phyloP scores from a whole-genome alignment of 2,113 vertebrate species.

The Pelodiscus sinensis region DNA sequence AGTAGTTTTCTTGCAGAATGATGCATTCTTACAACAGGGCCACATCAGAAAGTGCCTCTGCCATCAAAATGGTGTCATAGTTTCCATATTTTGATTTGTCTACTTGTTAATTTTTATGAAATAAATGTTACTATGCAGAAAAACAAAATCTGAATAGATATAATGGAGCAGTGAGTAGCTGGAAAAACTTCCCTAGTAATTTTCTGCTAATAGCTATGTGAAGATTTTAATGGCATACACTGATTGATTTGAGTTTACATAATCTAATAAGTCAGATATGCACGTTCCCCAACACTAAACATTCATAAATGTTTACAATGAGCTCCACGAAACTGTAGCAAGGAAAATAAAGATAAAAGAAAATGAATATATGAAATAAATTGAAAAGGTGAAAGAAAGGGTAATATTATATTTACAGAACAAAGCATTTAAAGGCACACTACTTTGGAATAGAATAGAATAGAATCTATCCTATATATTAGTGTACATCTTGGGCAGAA shows the following conservation, averaged over 20 bases:
- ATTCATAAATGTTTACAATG: not conserved
- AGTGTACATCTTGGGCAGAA: not conserved
- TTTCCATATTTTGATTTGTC: not conserved
- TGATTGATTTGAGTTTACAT: not conserved
- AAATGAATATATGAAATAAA: not conserved
- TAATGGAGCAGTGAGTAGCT: not conserved
- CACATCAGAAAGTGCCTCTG: not conserved
- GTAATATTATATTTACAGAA: not conserved
- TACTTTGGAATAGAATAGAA: not conserved
- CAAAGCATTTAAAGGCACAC: not conserved
- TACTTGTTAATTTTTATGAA: not conserved
- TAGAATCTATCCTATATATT: not conserved
- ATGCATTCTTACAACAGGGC: not conserved
- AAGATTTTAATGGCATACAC: slow-evolving; percentile 5
- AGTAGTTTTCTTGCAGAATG: not conserved
- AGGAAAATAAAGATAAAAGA: not conserved
- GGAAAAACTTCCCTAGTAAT: slow-evolving; percentile 3
- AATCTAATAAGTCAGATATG: slow-evolving; percentile 3
- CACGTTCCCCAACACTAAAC: not conserved
- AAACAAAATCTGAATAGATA: not conserved
- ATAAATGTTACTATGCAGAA: not conserved
- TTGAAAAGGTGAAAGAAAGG: not conserved
- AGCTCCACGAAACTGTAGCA: slow-evolving; percentile 4
- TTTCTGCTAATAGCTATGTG: not conserved
- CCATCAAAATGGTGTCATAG: not conserved